Conservation (phyloP, 2,113 vertebrate species). For the Cardinalis cardinalis region DNA sequence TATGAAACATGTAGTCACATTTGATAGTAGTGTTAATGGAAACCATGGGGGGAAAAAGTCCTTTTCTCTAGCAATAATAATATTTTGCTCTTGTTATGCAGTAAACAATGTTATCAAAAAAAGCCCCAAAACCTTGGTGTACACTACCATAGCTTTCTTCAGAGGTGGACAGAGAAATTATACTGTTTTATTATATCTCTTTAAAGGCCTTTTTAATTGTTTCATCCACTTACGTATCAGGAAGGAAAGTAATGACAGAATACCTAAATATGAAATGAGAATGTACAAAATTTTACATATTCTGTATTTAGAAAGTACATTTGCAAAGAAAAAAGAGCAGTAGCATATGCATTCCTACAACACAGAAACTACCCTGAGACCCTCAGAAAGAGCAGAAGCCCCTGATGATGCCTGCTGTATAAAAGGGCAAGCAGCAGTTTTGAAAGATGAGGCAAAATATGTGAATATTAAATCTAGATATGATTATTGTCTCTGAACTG, state of each 20-base stretch:
- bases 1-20: background rate
- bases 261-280: background rate
- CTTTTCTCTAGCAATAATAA: background rate
- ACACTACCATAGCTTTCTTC: background rate
- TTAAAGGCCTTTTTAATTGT: background rate
- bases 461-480: background rate
- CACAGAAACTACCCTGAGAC: background rate
- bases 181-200: background rate
- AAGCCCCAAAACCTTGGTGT: background rate
- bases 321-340: background rate
- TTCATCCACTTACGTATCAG: background rate
- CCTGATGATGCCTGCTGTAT: background rate
- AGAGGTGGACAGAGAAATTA: background rate
- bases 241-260: background rate
- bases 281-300: background rate
- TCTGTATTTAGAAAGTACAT: background rate
- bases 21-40: background rate
- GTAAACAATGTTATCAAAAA: background rate
- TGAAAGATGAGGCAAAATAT: background rate
- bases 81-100: background rate
- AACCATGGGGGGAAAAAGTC: rapidly evolving
- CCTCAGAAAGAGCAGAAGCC: background rate
- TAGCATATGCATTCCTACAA: background rate
- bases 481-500: background rate
- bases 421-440: background rate